Percentiles rank a stretch among this genome's conserved stretches.
These are phyloP conservation scores for Sebastes nivosus DNA, from an alignment of 2,797 vertebrate species.

Conservation along the genomic window DNA sequence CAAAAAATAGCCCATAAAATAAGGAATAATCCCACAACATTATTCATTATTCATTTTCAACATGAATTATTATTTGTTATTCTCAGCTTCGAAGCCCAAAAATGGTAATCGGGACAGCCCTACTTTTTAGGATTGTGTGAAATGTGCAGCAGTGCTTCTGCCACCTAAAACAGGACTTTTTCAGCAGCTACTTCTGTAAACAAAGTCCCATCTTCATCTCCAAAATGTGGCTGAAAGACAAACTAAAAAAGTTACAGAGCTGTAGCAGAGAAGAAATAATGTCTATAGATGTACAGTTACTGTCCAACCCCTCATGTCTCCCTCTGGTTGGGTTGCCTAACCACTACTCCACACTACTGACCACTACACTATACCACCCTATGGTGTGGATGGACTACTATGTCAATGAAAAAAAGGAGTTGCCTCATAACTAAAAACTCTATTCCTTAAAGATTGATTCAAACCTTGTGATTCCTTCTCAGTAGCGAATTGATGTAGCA, in stretches of 20 bases:
- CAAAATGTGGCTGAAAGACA: constrained; percentile 8
- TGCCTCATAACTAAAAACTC: constrained; percentile 59
- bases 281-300: constrained; percentile 66
- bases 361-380: constrained; percentile 75
- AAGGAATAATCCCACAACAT: no score
- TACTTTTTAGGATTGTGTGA: not conserved
- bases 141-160: not conserved
- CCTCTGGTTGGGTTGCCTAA: constrained; percentile 68
- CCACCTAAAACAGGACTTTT: not conserved
- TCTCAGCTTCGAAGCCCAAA: no score
- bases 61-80: no score
- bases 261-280: constrained; percentile 47
- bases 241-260: constrained; percentile 46
- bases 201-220: not conserved
- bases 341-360: constrained; percentile 83
- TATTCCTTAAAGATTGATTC: constrained; percentile 44
- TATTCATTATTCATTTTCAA: no score
- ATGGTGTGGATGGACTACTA: constrained; percentile 76
- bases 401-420: constrained; percentile 45
- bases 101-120: no score
- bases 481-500: constrained; percentile 86
- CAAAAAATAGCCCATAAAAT: no score
- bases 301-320: constrained; percentile 52
- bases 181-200: not conserved
- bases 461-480: constrained; percentile 61